These are phyloP conservation scores for Tholera decimalis DNA, from an alignment of 2,888 invertebrate genomes.

Conservation along the genomic window DNA sequence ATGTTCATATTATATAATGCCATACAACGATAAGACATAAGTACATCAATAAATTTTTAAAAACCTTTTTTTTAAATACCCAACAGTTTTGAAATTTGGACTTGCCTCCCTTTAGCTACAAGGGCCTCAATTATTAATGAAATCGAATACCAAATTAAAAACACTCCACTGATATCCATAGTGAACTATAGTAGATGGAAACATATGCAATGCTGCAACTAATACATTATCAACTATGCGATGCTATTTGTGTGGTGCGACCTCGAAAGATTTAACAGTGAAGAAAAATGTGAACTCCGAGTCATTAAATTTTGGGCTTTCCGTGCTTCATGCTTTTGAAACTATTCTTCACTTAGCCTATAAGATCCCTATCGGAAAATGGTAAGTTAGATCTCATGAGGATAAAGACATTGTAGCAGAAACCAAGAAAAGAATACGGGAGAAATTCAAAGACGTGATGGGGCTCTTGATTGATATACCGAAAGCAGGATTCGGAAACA, in stretches of 20 bases:
- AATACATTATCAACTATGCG: no score
- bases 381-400: no score
- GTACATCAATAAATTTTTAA: not conserved
- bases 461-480: conserved; percentile 30
- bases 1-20: not conserved
- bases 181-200: conserved; percentile 2
- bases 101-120: no score
- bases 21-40: not conserved
- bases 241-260: no score
- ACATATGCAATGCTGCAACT: conserved; percentile 1
- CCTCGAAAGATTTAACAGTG: no score
- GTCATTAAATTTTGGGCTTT: no score
- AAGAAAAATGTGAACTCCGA: no score
- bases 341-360: no score
- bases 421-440: conserved; percentile 17
- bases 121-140: no score
- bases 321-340: not conserved
- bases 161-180: no score
- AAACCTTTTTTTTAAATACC: not conserved
- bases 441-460: conserved; percentile 23
- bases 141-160: conserved; percentile 15
- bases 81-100: not conserved
- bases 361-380: no score
- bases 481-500: conserved; percentile 28
- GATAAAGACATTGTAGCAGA: no score